phyloP scores from a whole-genome alignment of 2,888 invertebrate species.

The Dromius quadrimaculatus region DNA sequence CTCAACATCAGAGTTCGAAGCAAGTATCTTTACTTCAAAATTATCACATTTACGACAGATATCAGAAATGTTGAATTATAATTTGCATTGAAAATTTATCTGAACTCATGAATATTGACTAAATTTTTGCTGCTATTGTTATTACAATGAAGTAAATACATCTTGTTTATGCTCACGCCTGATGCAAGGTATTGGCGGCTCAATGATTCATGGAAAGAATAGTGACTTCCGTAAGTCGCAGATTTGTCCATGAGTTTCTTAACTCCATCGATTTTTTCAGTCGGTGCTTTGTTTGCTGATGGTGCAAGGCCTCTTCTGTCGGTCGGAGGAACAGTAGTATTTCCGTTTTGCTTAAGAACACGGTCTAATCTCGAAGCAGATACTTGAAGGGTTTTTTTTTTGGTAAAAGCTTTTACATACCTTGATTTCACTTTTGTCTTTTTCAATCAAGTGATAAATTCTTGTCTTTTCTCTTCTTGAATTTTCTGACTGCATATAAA shows the following conservation, averaged over 20 bases:
- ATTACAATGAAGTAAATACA: slow-evolving; percentile 29
- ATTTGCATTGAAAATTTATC: slow-evolving; percentile 1
- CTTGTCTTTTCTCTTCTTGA: slow-evolving; percentile 18
- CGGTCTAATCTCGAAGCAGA: slow-evolving; percentile 1
- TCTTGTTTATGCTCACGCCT: slow-evolving; percentile 29
- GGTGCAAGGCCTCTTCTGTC: slow-evolving; percentile 26
- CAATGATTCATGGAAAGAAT: slow-evolving; percentile 28
- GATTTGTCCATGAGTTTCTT: slow-evolving; percentile 21
- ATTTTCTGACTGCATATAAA: slow-evolving; percentile 6
- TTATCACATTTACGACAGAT: slow-evolving; percentile 13
- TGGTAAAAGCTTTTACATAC: slow-evolving; percentile 30
- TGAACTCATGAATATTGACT: slow-evolving; percentile 25
- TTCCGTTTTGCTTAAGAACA: slow-evolving; percentile 10
- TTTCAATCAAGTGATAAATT: not conserved
- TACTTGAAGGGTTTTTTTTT: slow-evolving; percentile 12
- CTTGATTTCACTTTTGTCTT: slow-evolving; percentile 23
- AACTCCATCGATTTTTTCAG: slow-evolving; percentile 28
- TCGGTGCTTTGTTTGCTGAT: slow-evolving; percentile 28
- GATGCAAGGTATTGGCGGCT: slow-evolving; percentile 26
- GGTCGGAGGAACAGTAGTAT: slow-evolving; percentile 17
- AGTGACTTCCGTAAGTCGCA: slow-evolving; percentile 21
- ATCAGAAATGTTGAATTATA: slow-evolving; percentile 13
- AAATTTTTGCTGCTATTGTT: slow-evolving; percentile 26
- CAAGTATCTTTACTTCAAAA: slow-evolving; percentile 4
- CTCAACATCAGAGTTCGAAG: slow-evolving; percentile 7